Evolutionary conservation across 2,888 invertebrate genomes (phyloP).

Genomic region (Cerastis rubricosa): DNA sequence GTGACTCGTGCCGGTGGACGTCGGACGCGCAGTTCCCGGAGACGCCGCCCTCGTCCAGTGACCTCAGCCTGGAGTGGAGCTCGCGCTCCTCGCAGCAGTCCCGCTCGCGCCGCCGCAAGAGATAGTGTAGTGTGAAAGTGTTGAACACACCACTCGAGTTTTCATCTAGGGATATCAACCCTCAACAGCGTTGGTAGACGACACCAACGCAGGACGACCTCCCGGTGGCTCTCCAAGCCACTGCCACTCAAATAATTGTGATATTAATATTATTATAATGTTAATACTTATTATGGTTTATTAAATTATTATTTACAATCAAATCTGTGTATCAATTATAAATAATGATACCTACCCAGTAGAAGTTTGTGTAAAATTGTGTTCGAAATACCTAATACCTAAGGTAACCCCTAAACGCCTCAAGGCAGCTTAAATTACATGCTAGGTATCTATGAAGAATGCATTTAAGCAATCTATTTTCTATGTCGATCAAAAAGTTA

Average conservation of each 20-base stretch:
- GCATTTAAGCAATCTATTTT: not conserved
- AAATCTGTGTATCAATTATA: constrained; percentile 34
- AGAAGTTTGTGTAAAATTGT: not conserved
- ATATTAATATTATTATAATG: constrained; percentile 39
- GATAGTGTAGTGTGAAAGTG: constrained; percentile 74
- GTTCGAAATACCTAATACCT: not conserved
- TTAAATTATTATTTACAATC: constrained; percentile 53
- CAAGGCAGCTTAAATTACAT: not conserved
- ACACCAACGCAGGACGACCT: constrained; percentile 43
- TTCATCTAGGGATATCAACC: constrained; percentile 67
- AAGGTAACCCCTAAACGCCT: not conserved
- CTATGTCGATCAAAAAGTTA: not conserved
- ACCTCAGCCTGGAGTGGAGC: constrained; percentile 87
- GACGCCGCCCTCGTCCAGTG: constrained; percentile 85
- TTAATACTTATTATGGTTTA: constrained; percentile 48
- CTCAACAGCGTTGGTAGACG: constrained; percentile 54
- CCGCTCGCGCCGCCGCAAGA: constrained; percentile 83
- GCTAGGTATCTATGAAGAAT: not conserved
- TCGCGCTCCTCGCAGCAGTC: constrained; percentile 83
- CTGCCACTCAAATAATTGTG: constrained; percentile 47
- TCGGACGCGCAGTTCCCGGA: constrained; percentile 88
- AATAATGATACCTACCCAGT: not conserved
- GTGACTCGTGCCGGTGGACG: constrained; percentile 88
- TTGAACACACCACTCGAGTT: constrained; percentile 65
- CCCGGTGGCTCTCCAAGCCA: constrained; percentile 22